Percentiles rank a stretch among this genome's conserved stretches.
phyloP scores from a whole-genome alignment of 2,888 invertebrate genomes.

The Melitaea athalia region DNA sequence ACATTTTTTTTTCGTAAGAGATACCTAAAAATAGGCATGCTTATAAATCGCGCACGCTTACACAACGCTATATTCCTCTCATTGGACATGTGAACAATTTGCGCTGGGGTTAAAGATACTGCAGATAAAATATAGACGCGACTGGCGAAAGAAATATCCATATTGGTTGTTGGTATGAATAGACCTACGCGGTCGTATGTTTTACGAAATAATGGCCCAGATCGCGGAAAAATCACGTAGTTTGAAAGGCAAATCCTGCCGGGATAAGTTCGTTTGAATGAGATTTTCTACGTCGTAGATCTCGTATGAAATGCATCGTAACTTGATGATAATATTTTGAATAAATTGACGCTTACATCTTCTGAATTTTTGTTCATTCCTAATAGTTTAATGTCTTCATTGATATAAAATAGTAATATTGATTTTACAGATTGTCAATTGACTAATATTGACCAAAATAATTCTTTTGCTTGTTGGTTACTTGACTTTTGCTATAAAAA shows the following conservation, averaged over 20 bases:
- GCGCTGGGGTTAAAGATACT: slow-evolving; percentile 15
- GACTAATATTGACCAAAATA: too few species aligned
- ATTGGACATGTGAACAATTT: slow-evolving; percentile 37
- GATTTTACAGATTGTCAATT: too few species aligned
- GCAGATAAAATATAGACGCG: slow-evolving; percentile 4
- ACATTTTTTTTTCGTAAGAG: slow-evolving; percentile 50
- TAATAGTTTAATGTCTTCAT: not conserved
- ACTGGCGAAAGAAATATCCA: slow-evolving; percentile 8
- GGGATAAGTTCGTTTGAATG: slow-evolving; percentile 42
- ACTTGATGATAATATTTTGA: slow-evolving; percentile 33
- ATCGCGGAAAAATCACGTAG: slow-evolving; percentile 55
- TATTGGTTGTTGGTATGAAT: slow-evolving; percentile 7
- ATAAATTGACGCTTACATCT: slow-evolving; percentile 29
- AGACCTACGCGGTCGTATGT: slow-evolving; percentile 46
- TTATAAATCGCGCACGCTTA: slow-evolving; percentile 47
- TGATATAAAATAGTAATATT: too few species aligned
- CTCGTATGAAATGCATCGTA: slow-evolving; percentile 51
- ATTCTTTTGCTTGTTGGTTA: too few species aligned
- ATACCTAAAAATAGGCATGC: slow-evolving; percentile 50
- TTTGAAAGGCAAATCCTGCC: slow-evolving; percentile 65
- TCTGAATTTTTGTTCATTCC: not conserved
- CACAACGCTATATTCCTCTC: slow-evolving; percentile 50
- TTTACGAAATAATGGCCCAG: slow-evolving; percentile 54
- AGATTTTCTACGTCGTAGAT: slow-evolving; percentile 45
- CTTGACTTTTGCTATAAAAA: too few species aligned